A percentile compares a stretch with the other conserved stretches of the same genome.
These are phyloP conservation scores for Ivindomyrus marchei DNA, from an alignment of 2,113 vertebrate species.

Conservation along the genomic window DNA sequence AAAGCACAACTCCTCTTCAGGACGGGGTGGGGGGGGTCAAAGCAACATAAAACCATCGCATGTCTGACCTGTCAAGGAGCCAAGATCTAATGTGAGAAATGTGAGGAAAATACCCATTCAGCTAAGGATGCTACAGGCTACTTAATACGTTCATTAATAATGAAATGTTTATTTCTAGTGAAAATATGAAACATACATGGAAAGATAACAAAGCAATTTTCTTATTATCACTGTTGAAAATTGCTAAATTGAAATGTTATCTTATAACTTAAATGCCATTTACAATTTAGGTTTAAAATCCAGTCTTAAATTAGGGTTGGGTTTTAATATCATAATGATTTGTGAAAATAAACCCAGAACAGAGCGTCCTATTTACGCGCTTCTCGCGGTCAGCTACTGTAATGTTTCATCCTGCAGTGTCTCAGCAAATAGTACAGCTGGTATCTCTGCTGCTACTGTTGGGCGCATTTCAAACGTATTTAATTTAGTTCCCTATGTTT, in stretches of 20 bases:
- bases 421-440: not conserved
- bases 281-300: not conserved
- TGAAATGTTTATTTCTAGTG: not conserved
- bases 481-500: not conserved
- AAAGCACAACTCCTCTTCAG: constrained; percentile 16
- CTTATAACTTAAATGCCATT: not conserved
- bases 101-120: not conserved
- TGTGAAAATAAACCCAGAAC: not conserved
- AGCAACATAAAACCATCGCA: not conserved
- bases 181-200: not conserved
- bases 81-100: not conserved
- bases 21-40: not conserved
- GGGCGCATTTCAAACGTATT: not conserved
- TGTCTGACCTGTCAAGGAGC: not conserved
- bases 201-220: not conserved
- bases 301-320: not conserved
- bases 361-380: not conserved
- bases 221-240: not conserved
- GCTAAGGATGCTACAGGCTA: not conserved
- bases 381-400: not conserved
- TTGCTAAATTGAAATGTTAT: not conserved
- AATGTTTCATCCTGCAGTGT: not conserved
- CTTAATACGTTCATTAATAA: not conserved
- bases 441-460: not conserved
- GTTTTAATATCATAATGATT: not conserved